phyloP scores from a whole-genome alignment of 2,888 invertebrate species.

The Rosalia funebris region DNA sequence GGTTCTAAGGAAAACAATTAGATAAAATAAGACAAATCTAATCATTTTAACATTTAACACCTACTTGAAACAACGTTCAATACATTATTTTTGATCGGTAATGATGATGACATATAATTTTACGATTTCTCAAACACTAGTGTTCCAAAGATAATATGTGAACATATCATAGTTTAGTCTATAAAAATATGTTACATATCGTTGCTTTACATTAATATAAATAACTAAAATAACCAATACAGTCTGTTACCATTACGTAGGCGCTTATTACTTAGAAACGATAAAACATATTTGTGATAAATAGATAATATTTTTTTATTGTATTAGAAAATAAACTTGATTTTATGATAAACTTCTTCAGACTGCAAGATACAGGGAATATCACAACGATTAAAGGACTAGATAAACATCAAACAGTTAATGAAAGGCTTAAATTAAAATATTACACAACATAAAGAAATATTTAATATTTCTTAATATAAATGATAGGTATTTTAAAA shows the following conservation, averaged over 20 bases:
- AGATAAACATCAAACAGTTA: too few species aligned
- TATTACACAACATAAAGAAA: too few species aligned
- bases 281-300: constrained; percentile 8
- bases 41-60: constrained; percentile 1
- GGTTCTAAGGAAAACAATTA: background rate
- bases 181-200: constrained; percentile 37
- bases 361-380: too few species aligned
- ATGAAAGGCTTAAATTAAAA: too few species aligned
- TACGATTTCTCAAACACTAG: constrained; percentile 24
- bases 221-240: constrained; percentile 1
- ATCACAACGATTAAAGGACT: too few species aligned
- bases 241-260: constrained; percentile 20
- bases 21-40: constrained; percentile 3
- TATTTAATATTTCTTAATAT: too few species aligned
- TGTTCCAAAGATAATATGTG: constrained; percentile 44
- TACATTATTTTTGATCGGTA: background rate
- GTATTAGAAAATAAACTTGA: too few species aligned
- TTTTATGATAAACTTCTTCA: too few species aligned
- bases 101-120: constrained; percentile 11
- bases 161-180: constrained; percentile 48
- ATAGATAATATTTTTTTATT: constrained; percentile 6
- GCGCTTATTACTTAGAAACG: constrained; percentile 22
- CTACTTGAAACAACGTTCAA: too few species aligned
- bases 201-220: constrained; percentile 26
- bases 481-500: too few species aligned